Percentiles rank a stretch among this genome's conserved stretches.
Evolutionary conservation across 2,797 vertebrate genomes (phyloP).

Genomic region (Eulemur rubriventer): DNA sequence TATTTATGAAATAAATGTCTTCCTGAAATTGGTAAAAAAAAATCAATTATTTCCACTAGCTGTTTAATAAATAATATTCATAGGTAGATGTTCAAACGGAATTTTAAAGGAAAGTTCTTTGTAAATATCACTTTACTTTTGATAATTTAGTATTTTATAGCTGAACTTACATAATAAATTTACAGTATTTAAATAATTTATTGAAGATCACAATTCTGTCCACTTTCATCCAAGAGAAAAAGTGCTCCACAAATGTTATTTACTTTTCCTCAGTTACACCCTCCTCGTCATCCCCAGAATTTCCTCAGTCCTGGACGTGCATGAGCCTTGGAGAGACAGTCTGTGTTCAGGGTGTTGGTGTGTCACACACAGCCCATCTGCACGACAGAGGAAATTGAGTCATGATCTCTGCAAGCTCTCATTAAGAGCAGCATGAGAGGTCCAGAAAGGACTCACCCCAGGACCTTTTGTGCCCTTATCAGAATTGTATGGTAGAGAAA

Average conservation of each 20-base stretch:
- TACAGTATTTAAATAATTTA: neutral
- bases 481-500: neutral
- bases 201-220: neutral
- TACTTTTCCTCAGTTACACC: neutral
- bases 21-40: neutral
- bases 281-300: neutral
- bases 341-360: neutral
- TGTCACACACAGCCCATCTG: neutral
- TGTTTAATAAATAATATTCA: neutral
- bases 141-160: neutral
- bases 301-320: neutral
- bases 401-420: rapidly evolving
- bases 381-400: neutral
- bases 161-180: neutral
- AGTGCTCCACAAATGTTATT: neutral
- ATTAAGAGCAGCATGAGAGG: neutral
- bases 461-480: neutral
- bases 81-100: neutral
- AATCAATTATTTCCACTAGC: neutral
- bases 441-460: neutral
- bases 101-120: neutral
- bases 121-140: neutral
- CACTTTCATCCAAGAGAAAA: neutral
- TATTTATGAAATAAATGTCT: conserved; percentile 25
- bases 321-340: neutral